These are phyloP conservation scores for Drosophila takahashii DNA, from an alignment of 1,140 invertebrate genomes.

Conservation along the genomic window DNA sequence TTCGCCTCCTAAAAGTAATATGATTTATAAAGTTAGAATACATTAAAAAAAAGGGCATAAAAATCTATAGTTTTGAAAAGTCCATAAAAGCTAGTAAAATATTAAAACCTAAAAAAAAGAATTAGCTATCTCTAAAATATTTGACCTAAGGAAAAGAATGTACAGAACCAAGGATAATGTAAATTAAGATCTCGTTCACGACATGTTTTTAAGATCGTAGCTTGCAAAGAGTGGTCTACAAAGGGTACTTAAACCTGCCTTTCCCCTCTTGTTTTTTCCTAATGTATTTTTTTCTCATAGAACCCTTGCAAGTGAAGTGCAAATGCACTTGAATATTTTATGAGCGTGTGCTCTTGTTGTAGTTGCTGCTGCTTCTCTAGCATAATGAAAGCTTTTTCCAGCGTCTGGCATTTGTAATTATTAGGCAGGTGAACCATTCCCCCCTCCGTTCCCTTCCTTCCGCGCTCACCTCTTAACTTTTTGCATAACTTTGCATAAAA, in stretches of 20 bases:
- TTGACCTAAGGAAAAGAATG: not conserved
- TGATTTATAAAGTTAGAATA: no score
- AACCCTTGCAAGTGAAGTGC: constrained; percentile 52
- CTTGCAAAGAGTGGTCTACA: not conserved
- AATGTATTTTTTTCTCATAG: constrained; percentile 38
- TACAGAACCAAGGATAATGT: not conserved
- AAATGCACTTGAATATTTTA: constrained; percentile 79
- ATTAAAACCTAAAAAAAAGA: not conserved
- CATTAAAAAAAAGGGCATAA: not conserved
- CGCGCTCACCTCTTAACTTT: not conserved
- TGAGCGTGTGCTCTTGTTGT: constrained; percentile 51
- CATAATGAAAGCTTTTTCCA: constrained; percentile 60
- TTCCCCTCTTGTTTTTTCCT: constrained; percentile 16
- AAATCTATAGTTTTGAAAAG: not conserved
- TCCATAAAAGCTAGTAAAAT: no score
- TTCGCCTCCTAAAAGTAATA: no score
- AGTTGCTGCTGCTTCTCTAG: constrained; percentile 31
- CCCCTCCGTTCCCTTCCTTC: constrained; percentile 10
- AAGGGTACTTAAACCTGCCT: constrained; percentile 11
- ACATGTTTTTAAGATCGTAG: no score
- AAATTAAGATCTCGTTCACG: not conserved
- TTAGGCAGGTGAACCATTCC: constrained; percentile 43
- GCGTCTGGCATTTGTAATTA: constrained; percentile 51
- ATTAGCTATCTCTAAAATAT: not conserved
- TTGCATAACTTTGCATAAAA: constrained; percentile 47